A percentile compares a stretch with the other conserved stretches of the same genome.
Evolutionary conservation across 2,113 vertebrate genomes (phyloP).

Genomic region (Notarius lentiginosus): DNA sequence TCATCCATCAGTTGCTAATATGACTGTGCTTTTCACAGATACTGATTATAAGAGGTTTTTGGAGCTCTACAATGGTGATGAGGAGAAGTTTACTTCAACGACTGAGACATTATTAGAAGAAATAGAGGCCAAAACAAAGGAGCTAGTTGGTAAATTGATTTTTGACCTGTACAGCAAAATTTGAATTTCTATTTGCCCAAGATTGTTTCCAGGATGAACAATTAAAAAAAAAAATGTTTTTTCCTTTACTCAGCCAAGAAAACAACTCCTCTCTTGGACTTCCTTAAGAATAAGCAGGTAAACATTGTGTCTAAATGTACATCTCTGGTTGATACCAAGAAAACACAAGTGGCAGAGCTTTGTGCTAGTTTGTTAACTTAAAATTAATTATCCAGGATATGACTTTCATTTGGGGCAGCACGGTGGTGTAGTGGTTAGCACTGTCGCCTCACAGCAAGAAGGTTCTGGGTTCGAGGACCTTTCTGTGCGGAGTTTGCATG

Average conservation of each 20-base stretch:
- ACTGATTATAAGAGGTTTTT: constrained; percentile 95
- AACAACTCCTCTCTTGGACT: constrained; percentile 95
- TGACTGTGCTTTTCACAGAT: constrained; percentile 71
- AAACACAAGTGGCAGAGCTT: background rate
- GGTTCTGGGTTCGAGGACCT: too few species aligned
- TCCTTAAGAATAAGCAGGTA: constrained; percentile 99
- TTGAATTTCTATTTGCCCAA: background rate
- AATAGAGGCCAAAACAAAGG: constrained; percentile 96
- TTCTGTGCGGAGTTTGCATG: too few species aligned
- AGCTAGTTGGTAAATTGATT: constrained; percentile 83
- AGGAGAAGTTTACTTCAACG: constrained; percentile 91
- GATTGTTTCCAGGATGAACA: background rate
- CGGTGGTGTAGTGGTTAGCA: too few species aligned
- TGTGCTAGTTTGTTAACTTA: background rate
- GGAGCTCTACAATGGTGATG: constrained; percentile 89
- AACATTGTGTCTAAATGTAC: constrained; percentile 44
- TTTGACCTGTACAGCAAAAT: background rate
- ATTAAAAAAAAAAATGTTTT: too few species aligned
- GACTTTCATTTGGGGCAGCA: background rate
- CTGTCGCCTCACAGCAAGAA: too few species aligned
- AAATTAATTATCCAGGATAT: background rate
- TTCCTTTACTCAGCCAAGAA: constrained; percentile 83
- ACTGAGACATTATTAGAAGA: constrained; percentile 95
- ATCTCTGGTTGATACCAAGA: background rate
- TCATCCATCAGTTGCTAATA: background rate